A percentile compares a stretch with the other conserved stretches of the same genome.
phyloP scores from a whole-genome alignment of 2,888 invertebrate species.

The Philaethria dido region DNA sequence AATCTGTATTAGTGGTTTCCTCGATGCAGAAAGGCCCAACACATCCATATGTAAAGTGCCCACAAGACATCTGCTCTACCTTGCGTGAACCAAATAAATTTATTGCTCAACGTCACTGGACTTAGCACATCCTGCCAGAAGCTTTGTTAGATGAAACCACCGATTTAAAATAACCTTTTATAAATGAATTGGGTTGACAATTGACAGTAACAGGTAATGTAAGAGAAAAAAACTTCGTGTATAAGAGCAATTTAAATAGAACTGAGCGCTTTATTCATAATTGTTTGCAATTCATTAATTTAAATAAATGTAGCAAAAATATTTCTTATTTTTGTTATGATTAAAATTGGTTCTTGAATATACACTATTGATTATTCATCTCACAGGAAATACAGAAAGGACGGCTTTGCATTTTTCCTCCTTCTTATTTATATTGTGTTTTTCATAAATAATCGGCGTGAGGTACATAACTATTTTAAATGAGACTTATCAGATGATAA shows the following conservation, averaged over 20 bases:
- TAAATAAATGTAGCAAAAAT: not conserved
- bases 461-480: too few relatives aligned
- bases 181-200: conserved; percentile 13
- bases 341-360: too few relatives aligned
- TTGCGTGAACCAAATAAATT: conserved; percentile 34
- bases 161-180: conserved; percentile 22
- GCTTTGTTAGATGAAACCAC: conserved; percentile 25
- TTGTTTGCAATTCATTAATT: not conserved
- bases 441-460: not conserved
- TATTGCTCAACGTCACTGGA: conserved; percentile 24
- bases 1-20: conserved; percentile 15
- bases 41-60: conserved; percentile 28
- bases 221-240: not conserved
- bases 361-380: not conserved
- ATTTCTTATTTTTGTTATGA: not conserved
- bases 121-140: conserved; percentile 25
- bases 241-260: not conserved
- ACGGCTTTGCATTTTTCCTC: not conserved
- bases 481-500: too few relatives aligned
- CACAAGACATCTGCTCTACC: conserved; percentile 34
- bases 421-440: not conserved
- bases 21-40: conserved; percentile 13
- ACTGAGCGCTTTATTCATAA: not conserved
- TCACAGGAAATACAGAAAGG: not conserved
- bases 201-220: not conserved